Evolutionary conservation across 2,113 vertebrate species (phyloP).

Genomic region (Pycnonotus jocosus): DNA sequence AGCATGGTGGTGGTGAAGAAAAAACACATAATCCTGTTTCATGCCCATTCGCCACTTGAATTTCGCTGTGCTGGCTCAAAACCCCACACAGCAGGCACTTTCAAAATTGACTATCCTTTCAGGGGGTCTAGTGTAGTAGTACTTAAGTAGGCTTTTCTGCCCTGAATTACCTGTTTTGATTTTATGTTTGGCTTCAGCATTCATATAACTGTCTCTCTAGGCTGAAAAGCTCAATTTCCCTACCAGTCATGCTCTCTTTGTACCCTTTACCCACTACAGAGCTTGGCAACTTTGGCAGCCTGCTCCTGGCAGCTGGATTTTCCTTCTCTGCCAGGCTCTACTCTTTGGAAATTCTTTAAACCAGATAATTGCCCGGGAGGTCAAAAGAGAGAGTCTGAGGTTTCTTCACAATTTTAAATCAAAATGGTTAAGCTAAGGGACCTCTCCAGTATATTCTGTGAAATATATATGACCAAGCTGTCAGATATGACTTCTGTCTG

Average conservation of each 20-base stretch:
- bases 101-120: neutral
- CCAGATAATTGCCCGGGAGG: neutral
- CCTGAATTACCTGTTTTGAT: neutral
- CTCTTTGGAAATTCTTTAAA: neutral
- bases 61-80: neutral
- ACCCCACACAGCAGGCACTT: neutral
- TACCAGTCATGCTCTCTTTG: neutral
- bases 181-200: slow-evolving; percentile 3
- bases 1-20: neutral
- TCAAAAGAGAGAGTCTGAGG: neutral
- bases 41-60: neutral
- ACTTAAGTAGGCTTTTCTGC: slow-evolving; percentile 6
- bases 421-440: neutral
- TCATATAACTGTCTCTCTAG: neutral
- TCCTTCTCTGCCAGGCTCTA: neutral
- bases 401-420: neutral
- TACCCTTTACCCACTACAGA: neutral
- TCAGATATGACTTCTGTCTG: neutral
- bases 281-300: neutral
- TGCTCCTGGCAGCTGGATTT: neutral
- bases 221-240: slow-evolving; percentile 30
- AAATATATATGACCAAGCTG: neutral
- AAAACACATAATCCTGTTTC: neutral
- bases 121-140: neutral
- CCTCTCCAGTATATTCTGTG: neutral